phyloP scores from a whole-genome alignment of 2,888 invertebrate genomes.

The Spilarctia lutea region DNA sequence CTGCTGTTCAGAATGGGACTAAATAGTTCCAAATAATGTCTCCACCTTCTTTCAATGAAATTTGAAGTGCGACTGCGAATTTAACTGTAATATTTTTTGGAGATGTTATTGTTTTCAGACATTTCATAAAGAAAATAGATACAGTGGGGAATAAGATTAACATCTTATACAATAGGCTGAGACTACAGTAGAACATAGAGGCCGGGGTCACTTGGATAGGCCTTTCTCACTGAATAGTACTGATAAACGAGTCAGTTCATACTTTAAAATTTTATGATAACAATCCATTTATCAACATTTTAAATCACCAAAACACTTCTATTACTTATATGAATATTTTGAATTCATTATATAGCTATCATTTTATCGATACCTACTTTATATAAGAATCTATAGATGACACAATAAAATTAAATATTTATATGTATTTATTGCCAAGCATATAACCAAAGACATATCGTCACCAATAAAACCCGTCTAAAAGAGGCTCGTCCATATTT shows the following conservation, averaged over 20 bases:
- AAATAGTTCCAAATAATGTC: too few species aligned
- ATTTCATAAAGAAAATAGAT: background rate
- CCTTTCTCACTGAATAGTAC: background rate
- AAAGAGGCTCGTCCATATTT: background rate
- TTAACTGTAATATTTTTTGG: too few species aligned
- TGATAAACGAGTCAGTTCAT: background rate
- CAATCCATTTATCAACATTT: background rate
- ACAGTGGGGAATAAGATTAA: too few species aligned
- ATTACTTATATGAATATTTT: background rate
- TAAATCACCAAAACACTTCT: background rate
- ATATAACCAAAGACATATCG: background rate
- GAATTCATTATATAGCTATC: background rate
- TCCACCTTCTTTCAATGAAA: too few species aligned
- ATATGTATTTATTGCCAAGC: constrained; percentile 5
- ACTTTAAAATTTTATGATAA: background rate
- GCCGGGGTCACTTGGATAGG: background rate
- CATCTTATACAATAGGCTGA: too few species aligned
- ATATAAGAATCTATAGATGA: background rate
- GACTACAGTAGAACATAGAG: too few species aligned
- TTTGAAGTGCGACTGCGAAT: too few species aligned
- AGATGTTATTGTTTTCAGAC: background rate
- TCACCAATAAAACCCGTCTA: constrained; percentile 12
- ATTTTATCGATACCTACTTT: background rate
- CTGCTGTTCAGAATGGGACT: too few species aligned
- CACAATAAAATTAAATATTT: background rate